Percentiles rank a stretch among this genome's conserved stretches.
Evolutionary conservation across 2,113 vertebrate species (phyloP).

Genomic region (Malaclemys terrapin): DNA sequence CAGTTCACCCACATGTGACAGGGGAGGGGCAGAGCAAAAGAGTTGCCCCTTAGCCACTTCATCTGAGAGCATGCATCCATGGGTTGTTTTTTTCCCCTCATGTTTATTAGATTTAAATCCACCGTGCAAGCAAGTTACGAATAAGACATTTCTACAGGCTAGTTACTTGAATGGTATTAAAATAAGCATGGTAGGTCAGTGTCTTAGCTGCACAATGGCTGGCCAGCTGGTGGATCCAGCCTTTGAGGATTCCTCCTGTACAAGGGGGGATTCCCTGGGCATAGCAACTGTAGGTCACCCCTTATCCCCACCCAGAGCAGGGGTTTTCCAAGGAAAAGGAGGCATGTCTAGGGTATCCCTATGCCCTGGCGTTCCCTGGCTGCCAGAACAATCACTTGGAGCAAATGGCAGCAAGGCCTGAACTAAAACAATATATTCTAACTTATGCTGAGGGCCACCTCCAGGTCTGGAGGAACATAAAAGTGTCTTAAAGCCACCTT

Average conservation of each 20-base stretch:
- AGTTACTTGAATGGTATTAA: not conserved
- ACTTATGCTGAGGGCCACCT: accelerated
- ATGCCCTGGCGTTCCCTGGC: not conserved
- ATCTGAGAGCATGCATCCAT: accelerated
- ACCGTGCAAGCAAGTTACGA: not conserved
- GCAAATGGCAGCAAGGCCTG: accelerated
- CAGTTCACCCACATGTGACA: accelerated
- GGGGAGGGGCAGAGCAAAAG: not conserved
- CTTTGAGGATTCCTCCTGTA: accelerated
- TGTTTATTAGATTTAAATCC: accelerated
- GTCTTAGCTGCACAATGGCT: accelerated
- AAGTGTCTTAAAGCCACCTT: not conserved
- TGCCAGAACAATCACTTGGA: not conserved
- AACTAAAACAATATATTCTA: accelerated
- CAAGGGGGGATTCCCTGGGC: not conserved
- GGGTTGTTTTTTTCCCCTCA: not conserved
- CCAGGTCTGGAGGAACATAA: accelerated
- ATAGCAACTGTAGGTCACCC: not conserved
- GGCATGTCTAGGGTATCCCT: not conserved
- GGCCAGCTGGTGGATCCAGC: not conserved
- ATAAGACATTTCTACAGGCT: not conserved
- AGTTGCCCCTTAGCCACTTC: not conserved
- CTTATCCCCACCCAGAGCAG: not conserved
- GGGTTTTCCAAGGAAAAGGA: not conserved
- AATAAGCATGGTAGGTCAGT: not conserved